A percentile compares a stretch with the other conserved stretches of the same genome.
Conservation (phyloP, 1,140 invertebrate genomes). For the Drosophila repletoides region DNA sequence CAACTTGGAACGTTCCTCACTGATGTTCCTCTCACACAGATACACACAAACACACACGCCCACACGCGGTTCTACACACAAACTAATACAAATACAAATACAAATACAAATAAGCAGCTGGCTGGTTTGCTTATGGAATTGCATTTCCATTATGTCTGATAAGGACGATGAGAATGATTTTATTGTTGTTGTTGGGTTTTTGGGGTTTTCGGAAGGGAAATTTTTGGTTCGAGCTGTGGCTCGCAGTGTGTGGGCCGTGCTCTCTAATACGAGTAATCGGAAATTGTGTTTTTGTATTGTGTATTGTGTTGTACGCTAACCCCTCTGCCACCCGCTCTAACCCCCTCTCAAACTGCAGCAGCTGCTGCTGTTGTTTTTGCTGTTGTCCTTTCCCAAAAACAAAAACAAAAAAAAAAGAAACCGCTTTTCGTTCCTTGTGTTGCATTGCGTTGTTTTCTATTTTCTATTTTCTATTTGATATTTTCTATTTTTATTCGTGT, state of each 20-base stretch:
- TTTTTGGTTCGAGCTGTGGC: not conserved
- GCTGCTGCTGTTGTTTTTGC: not conserved
- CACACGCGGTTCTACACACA: conserved; percentile 7
- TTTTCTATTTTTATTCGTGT: conserved; percentile 1
- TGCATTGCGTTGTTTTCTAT: conserved; percentile 40
- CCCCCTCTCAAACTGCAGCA: not conserved
- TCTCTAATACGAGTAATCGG: conserved; percentile 25
- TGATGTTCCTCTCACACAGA: conserved; percentile 2
- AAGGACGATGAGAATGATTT: conserved; percentile 30
- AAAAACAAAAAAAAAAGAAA: not conserved
- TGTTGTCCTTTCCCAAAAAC: not conserved
- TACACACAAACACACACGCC: not conserved
- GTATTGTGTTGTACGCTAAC: not conserved
- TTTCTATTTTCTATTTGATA: not conserved
- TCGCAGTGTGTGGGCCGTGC: not conserved
- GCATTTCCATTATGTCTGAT: conserved; percentile 31
- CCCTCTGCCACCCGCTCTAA: not conserved
- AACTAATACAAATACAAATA: not conserved
- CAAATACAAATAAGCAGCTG: conserved; percentile 18
- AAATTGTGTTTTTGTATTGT: conserved; percentile 37
- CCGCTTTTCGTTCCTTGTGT: conserved; percentile 29
- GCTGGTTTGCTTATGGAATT: conserved; percentile 33
- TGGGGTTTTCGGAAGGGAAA: not conserved
- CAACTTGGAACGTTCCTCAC: conserved; percentile 13
- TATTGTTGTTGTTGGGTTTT: conserved; percentile 10